phyloP scores from a whole-genome alignment of 2,113 vertebrate genomes.

The Pongo pygmaeus region DNA sequence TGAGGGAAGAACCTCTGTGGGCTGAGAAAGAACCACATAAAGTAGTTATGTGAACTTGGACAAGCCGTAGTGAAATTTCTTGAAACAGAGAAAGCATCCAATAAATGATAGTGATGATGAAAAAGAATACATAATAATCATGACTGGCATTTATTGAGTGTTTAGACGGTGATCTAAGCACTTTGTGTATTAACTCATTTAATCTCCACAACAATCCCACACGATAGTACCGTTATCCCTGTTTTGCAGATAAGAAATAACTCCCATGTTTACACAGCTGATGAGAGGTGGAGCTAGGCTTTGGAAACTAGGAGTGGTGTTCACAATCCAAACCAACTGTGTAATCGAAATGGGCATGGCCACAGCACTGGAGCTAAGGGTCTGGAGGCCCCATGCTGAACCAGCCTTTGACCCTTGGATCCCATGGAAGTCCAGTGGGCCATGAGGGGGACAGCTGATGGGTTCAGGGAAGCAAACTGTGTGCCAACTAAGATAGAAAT shows the following conservation, averaged over 20 bases:
- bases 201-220: neutral
- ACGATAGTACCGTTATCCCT: neutral
- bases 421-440: neutral
- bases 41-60: neutral
- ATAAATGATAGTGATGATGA: neutral
- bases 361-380: neutral
- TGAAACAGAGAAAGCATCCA: neutral
- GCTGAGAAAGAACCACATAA: neutral
- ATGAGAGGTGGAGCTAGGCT: neutral
- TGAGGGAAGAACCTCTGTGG: conserved; percentile 1
- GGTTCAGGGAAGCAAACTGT: neutral
- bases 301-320: neutral
- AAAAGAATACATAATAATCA: neutral
- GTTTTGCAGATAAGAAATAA: conserved; percentile 20
- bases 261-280: neutral
- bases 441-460: neutral
- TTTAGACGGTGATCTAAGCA: neutral
- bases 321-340: conserved; percentile 8
- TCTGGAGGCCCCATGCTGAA: neutral
- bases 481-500: conserved; percentile 13
- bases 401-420: neutral
- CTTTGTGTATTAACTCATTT: conserved; percentile 23
- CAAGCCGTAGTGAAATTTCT: neutral
- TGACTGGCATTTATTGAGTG: conserved; percentile 9
- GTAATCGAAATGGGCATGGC: neutral